Evolutionary conservation across 2,888 invertebrate species (phyloP).

Genomic region (Rhogogaster chlorosoma): DNA sequence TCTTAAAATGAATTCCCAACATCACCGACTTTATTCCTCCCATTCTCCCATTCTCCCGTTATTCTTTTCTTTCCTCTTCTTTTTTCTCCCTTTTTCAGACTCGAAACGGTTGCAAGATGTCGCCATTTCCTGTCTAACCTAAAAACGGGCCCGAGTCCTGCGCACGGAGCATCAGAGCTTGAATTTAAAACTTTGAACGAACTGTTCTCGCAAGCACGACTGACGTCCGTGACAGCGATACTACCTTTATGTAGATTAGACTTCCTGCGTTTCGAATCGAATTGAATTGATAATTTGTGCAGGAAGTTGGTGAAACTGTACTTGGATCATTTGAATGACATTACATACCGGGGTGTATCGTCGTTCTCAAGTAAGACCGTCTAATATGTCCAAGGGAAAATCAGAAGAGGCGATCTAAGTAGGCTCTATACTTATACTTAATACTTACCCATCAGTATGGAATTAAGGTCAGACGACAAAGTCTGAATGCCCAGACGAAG

Average conservation of each 20-base stretch:
- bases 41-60: constrained; percentile 48
- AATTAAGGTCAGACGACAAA: constrained; percentile 15
- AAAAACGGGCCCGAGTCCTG: constrained; percentile 19
- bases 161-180: constrained; percentile 26
- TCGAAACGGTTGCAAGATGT: constrained; percentile 69
- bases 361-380: background rate
- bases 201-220: constrained; percentile 7
- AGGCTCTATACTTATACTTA: background rate
- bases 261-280: constrained; percentile 23
- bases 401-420: background rate
- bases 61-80: constrained; percentile 36
- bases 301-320: constrained; percentile 30
- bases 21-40: background rate
- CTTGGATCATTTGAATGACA: constrained; percentile 25
- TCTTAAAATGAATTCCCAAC: constrained; percentile 36
- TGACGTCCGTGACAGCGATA: constrained; percentile 40
- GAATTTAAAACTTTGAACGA: constrained; percentile 38
- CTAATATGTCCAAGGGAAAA: background rate
- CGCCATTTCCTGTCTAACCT: constrained; percentile 64
- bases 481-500: background rate
- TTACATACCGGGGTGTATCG: background rate
- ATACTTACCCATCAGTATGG: background rate
- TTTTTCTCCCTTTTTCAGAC: constrained; percentile 32
- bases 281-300: constrained; percentile 41
- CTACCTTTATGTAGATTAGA: constrained; percentile 29